phyloP scores from a whole-genome alignment of 2,888 invertebrate species.

The Hirtodrosophila alboralis region DNA sequence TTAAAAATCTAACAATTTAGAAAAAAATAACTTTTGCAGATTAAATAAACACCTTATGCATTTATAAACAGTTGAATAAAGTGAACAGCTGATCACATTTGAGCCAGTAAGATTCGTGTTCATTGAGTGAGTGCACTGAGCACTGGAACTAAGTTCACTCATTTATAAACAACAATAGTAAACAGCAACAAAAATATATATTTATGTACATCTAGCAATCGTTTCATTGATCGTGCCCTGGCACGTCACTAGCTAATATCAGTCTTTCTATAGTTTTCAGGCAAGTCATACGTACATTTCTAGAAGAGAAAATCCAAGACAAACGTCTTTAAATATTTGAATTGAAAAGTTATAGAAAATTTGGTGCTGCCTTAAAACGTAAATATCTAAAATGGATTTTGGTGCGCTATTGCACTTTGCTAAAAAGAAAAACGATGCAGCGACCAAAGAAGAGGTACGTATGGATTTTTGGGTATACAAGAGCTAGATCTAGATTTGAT shows the following conservation, averaged over 20 bases:
- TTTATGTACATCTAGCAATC: slow-evolving; percentile 2
- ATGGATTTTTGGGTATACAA: slow-evolving; percentile 2
- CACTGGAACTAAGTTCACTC: too few relatives aligned
- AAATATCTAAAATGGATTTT: slow-evolving; percentile 86
- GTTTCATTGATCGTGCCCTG: neutral
- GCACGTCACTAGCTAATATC: slow-evolving; percentile 22
- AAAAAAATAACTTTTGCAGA: too few relatives aligned
- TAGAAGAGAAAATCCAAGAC: slow-evolving; percentile 23
- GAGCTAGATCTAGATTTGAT: too few relatives aligned
- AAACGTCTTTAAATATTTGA: slow-evolving; percentile 23
- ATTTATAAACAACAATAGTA: too few relatives aligned
- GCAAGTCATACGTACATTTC: slow-evolving; percentile 39
- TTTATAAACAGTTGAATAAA: too few relatives aligned
- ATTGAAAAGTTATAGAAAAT: neutral
- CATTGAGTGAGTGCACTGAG: too few relatives aligned
- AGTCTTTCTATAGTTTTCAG: slow-evolving; percentile 57
- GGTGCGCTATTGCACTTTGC: slow-evolving; percentile 87
- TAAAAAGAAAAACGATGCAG: slow-evolving; percentile 86
- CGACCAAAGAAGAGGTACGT: slow-evolving; percentile 81
- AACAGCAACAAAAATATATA: neutral
- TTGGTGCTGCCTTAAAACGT: neutral
- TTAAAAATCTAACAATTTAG: too few relatives aligned
- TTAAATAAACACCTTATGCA: too few relatives aligned
- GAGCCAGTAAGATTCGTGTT: too few relatives aligned
- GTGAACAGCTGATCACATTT: too few relatives aligned